Percentiles rank a stretch among this genome's conserved stretches.
These are phyloP conservation scores for Mobula birostris DNA, from an alignment of 2,113 vertebrate genomes.

Conservation along the genomic window DNA sequence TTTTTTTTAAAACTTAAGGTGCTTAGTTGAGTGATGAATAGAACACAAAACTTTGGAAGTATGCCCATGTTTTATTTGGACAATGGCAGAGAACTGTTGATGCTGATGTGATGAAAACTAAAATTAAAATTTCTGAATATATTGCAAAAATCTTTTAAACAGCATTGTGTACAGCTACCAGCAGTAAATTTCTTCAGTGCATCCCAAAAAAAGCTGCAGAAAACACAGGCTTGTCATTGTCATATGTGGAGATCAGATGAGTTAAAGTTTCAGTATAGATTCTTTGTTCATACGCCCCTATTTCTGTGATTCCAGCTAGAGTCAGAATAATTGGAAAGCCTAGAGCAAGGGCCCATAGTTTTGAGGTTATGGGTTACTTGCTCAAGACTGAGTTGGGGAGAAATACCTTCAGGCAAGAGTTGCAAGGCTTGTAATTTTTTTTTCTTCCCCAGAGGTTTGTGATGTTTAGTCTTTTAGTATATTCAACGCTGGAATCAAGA, in stretches of 20 bases:
- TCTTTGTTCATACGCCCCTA: not conserved
- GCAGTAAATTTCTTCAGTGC: not conserved
- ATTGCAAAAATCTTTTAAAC: not conserved
- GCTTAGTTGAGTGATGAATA: not conserved
- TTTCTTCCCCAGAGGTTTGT: too few relatives aligned
- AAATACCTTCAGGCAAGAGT: too few relatives aligned
- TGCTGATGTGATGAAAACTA: not conserved
- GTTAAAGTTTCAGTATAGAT: not conserved
- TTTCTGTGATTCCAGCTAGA: not conserved
- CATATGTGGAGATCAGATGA: not conserved
- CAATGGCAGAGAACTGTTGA: not conserved
- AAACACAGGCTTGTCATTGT: not conserved
- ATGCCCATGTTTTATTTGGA: not conserved
- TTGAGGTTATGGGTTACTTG: too few relatives aligned
- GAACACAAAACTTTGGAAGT: not conserved
- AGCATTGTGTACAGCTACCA: not conserved
- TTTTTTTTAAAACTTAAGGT: not conserved
- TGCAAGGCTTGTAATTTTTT: too few relatives aligned
- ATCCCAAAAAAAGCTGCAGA: not conserved
- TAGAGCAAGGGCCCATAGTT: too few relatives aligned
- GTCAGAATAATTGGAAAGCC: not conserved
- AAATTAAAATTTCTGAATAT: not conserved
- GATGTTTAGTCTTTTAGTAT: too few relatives aligned
- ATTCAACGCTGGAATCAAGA: too few relatives aligned
- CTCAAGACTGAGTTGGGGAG: too few relatives aligned